These are phyloP conservation scores for Numenius arquata DNA, from an alignment of 2,113 vertebrate species.

Conservation along the genomic window DNA sequence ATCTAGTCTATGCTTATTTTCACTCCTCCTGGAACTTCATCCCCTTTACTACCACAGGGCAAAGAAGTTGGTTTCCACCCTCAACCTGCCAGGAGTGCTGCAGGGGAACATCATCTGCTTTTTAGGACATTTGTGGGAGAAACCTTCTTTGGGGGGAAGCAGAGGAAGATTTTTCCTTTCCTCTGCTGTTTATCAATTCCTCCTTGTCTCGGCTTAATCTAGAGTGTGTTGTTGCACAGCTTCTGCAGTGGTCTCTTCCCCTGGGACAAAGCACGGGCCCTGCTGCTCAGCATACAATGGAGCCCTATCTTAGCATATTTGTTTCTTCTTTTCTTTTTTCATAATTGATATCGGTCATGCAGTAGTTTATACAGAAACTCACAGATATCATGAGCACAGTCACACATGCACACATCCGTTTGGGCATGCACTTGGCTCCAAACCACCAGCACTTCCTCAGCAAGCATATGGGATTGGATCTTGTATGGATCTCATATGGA, in stretches of 20 bases:
- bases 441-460: neutral
- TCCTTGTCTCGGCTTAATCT: neutral
- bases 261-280: neutral
- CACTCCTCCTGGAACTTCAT: neutral
- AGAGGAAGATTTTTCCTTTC: neutral
- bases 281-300: neutral
- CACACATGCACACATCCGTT: neutral
- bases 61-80: neutral
- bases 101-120: neutral
- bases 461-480: neutral
- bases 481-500: no score
- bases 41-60: neutral
- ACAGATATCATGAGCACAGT: neutral
- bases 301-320: neutral
- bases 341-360: neutral
- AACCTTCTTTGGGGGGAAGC: fast-evolving
- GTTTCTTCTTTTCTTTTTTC: neutral
- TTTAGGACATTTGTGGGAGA: neutral
- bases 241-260: neutral
- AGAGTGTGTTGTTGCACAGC: neutral
- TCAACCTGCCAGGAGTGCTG: neutral
- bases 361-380: neutral
- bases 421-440: neutral
- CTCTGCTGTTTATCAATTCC: neutral
- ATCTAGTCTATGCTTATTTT: neutral